phyloP scores from a whole-genome alignment of 1,140 invertebrate species.

The Aphidius gifuensis region DNA sequence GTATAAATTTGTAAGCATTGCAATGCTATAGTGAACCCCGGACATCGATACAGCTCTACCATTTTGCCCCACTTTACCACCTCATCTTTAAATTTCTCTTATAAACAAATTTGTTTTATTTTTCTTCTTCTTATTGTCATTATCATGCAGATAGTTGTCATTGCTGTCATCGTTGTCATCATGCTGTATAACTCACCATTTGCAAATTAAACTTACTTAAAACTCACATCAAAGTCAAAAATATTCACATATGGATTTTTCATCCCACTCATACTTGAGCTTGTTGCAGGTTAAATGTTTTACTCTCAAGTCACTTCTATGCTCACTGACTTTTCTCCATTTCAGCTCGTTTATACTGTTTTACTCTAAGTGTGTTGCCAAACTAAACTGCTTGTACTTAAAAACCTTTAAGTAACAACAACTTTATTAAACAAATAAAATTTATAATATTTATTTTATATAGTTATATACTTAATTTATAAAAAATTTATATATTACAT shows the following conservation, averaged over 20 bases:
- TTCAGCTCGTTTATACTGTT: neutral
- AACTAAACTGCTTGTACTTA: constrained; percentile 18
- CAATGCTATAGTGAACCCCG: constrained; percentile 26
- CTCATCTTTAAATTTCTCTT: neutral
- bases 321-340: no score
- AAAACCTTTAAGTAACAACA: neutral
- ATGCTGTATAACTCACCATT: neutral
- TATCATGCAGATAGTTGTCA: neutral
- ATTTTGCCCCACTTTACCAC: constrained; percentile 19
- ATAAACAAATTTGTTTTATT: neutral
- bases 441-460: no score
- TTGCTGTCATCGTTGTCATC: neutral
- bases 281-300: no score
- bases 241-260: no score
- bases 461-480: no score
- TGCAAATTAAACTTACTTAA: constrained; percentile 6
- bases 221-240: no score
- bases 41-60: constrained; percentile 32
- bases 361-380: constrained; percentile 15
- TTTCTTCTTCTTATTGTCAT: neutral
- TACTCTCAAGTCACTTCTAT: no score
- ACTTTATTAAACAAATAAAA: no score
- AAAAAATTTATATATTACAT: no score
- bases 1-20: no score
- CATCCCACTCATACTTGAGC: no score